Base-by-base conservation (phyloP, 2,113 vertebrate genomes). In the Halcyon malimbica region DNA sequence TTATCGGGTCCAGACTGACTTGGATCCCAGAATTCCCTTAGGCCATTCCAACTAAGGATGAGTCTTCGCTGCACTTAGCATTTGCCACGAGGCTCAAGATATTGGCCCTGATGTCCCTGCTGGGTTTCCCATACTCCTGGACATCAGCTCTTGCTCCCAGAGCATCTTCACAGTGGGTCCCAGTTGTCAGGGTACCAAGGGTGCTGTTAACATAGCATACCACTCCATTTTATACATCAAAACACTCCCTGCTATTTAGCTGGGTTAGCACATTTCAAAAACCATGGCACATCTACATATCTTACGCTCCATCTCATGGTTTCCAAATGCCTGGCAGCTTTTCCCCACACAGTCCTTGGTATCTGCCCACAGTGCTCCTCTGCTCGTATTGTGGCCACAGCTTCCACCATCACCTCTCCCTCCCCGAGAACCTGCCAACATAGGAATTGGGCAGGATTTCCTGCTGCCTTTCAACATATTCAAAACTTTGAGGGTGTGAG, bases 381-480 rank as follows among this genome's bases (percentile, higher is more conserved):
- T 70, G 46, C 80, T 85, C 75, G 24, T 81, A n/a, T 51, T 53
- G 31, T 41, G 50, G 62, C 46, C 60, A 8, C 41, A 54, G 41
- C 69, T 74, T 65, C 6, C 39, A 10, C 3, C 44, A 42, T 29
- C 63, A 51, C 37, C n/a, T 82, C 74, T 89, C 65, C 84, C 39
- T 76, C 59, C 48, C 67, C 2, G 4, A 76, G 35, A 82, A 42
- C 65, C 35, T 90, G 46, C 70, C 87, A 96, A n/a, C 62, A 63
- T 12, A 90, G 82, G 87, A 95, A 90, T 35, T 0, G 2, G 70
- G 44, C 82, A 96, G 94, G 95, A 96, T 97, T 97, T 97, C 94
- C 96, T 93, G 93, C 78, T 64, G 70, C 87, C 65, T 96, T 96
- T 92, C 81, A 94, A 94, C 35, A 79, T 71, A 85, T 94, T 95